Evolutionary conservation across 2,113 vertebrate species (phyloP), one percentile per base, ranked within the genome.

Genomic region (Aspiorhynchus laticeps): DNA sequence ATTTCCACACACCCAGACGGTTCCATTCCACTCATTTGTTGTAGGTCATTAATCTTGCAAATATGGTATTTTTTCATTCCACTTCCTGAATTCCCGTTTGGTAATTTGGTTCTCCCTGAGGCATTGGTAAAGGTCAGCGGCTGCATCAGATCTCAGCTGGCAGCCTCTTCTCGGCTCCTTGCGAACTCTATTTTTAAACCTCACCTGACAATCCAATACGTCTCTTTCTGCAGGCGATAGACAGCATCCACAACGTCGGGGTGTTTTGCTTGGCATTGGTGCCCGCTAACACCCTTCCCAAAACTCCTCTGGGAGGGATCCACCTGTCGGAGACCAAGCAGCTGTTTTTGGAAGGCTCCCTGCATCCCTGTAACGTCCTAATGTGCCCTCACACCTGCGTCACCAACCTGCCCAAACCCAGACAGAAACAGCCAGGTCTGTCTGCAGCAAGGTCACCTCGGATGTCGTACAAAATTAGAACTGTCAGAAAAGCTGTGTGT

Each of bases 381-480:
- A 99, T 99, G 98, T 99, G 98, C 89, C 98, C 98, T 84, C 98
- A 99, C 92, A 99, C 98, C 19, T 99, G 98, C 0, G 98, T 99
- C 89, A 99, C 97, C 86, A 99, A 99, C 92, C 94, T 99, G 93
- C 98, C 98, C 87, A 99, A 99, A 90, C 98, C 98, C 48, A 94
- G 98, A 88, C 98, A 99, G 93, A 99, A 99, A 89, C 98, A 99
- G 77, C 97, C 98, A 98, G 98, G 98, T 99, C 24, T 7, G 84
- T 77, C 19, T 33, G 31, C n/a, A 5, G n/a, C 65, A 73, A 82
- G 31, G 41, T 21, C 81, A 56, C 53, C 36, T 85, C 56, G 8
- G 31, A 82, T 82, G 61, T 67, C 26, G 6, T 4, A 80, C 33
- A 8, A 3, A 38, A 38, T 59, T 59, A 59, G 77, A 79, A 36